A percentile compares a stretch with the other conserved stretches of the same genome.
phyloP scores from a whole-genome alignment of 2,113 vertebrate genomes.

The Oxygymnocypris stewartii region DNA sequence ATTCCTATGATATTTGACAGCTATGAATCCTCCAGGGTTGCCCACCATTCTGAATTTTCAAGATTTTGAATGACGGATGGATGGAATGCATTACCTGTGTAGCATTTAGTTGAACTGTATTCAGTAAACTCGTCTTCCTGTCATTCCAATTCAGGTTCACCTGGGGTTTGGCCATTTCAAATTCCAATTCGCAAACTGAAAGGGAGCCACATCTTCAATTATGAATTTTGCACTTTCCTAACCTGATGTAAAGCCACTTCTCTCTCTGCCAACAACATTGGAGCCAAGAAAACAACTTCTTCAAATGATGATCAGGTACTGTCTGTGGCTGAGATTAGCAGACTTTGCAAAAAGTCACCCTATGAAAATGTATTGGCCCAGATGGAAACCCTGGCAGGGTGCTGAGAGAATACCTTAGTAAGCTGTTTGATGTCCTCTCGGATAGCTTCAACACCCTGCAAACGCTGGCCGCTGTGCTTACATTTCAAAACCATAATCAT shows the following conservation, averaged over 20 bases:
- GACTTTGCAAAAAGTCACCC: constrained; percentile 12
- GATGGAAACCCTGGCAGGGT: constrained; percentile 27
- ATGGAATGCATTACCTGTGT: neutral
- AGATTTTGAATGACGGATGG: neutral
- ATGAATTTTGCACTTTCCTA: neutral
- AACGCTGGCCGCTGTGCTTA: constrained; percentile 18
- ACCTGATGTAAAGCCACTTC: neutral
- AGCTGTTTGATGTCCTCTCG: constrained; percentile 27
- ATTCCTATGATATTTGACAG: neutral
- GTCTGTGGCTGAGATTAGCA: constrained; percentile 26
- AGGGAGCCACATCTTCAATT: neutral
- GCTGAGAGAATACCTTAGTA: constrained; percentile 10
- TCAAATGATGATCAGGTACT: constrained; percentile 35
- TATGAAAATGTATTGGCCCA: constrained; percentile 7
- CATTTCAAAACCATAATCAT: constrained; percentile 14
- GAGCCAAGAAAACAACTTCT: constrained; percentile 10
- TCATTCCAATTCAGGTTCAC: neutral
- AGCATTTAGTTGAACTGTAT: neutral
- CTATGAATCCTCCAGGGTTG: neutral
- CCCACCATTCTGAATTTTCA: neutral
- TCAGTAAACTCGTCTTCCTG: neutral
- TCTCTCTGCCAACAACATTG: constrained; percentile 3
- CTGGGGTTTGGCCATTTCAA: neutral
- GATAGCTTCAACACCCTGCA: constrained; percentile 11
- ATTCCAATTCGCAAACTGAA: neutral